Evolutionary conservation across 2,113 vertebrate genomes (phyloP).

Genomic region (Condylura cristata): DNA sequence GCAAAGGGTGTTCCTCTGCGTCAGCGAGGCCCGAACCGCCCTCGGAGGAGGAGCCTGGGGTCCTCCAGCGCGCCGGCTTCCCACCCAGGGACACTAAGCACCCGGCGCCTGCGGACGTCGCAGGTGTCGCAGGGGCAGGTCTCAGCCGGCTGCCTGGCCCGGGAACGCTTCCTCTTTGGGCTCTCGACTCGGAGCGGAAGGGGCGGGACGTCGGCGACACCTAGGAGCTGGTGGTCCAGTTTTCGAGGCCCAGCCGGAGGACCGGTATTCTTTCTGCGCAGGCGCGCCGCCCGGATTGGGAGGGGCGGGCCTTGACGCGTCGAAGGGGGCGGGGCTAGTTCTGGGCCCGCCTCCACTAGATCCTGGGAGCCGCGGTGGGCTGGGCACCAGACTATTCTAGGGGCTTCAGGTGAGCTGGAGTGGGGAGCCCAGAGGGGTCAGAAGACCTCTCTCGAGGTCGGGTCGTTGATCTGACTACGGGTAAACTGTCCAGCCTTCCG

Average conservation of each 20-base stretch:
- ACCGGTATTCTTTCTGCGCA: constrained; percentile 30
- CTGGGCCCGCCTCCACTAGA: constrained; percentile 58
- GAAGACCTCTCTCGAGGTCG: background rate
- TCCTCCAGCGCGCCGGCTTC: background rate
- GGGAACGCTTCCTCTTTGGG: background rate
- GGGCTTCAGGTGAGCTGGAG: constrained; percentile 74
- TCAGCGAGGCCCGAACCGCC: constrained; percentile 52
- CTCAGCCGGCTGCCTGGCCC: background rate
- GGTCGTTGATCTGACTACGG: constrained; percentile 17
- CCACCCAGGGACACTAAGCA: background rate
- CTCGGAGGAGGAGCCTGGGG: constrained; percentile 60
- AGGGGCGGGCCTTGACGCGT: constrained; percentile 10
- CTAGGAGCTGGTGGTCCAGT: fast-evolving
- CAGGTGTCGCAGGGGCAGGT: background rate
- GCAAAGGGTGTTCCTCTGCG: constrained; percentile 49
- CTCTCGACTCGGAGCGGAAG: background rate
- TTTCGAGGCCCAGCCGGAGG: fast-evolving
- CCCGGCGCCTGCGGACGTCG: background rate
- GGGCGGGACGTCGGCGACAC: background rate
- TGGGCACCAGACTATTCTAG: background rate
- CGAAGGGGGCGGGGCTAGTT: constrained; percentile 24
- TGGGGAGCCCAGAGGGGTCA: background rate
- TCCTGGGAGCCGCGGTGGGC: background rate
- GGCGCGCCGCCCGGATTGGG: background rate
- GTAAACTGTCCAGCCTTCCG: constrained; percentile 1